Base-by-base conservation (phyloP, 2,888 invertebrate species). In the Escarpia spicata region DNA sequence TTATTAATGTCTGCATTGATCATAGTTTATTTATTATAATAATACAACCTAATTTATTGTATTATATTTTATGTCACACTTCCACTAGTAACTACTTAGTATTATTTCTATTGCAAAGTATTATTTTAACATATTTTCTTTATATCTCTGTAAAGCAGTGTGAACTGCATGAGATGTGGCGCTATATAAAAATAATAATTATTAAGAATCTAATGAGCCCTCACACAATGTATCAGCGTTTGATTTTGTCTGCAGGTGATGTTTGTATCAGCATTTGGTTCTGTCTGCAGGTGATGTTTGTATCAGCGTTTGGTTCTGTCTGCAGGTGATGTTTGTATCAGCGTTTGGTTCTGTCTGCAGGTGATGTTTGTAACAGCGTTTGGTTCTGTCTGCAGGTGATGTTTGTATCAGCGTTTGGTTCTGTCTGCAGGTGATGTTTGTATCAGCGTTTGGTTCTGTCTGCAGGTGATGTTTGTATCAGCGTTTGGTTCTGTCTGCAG, bases 241-340 rank as follows among this genome's bases (percentile, higher is more conserved):
- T 52, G 52, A 3, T 52, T 52, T 3, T 52, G 52, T 52, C 19
- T 9, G 9, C 94, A 96, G 96, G 93, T 94, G n/a, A 94, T 96
- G 31, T 96, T 96, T 93, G 93, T 95, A 0, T n/a, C n/a, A n/a
- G 52, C 60, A 43, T 12, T 52, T 52, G 52, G 52, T 52, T 52
- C 52, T 52, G 52, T 52, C 19, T 9, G 9, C 94, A 96, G 96
- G 93, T 94, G n/a, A 94, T 96, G 31, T 96, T 96, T 93, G 93
- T 95, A 0, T n/a, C n/a, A n/a, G 52, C 60, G 45, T 12, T 52
- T 52, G 52, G 52, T 52, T 52, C 52, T 52, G 52, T 52, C 19
- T 9, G 9, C 94, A 96, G 96, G 93, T 94, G n/a, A 94, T 96
- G 31, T 96, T 96, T 93, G 93, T 95, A 0, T n/a, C n/a, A n/a